Conservation (phyloP, 2,888 invertebrate species). For the Mimumesa dahlbomi region DNA sequence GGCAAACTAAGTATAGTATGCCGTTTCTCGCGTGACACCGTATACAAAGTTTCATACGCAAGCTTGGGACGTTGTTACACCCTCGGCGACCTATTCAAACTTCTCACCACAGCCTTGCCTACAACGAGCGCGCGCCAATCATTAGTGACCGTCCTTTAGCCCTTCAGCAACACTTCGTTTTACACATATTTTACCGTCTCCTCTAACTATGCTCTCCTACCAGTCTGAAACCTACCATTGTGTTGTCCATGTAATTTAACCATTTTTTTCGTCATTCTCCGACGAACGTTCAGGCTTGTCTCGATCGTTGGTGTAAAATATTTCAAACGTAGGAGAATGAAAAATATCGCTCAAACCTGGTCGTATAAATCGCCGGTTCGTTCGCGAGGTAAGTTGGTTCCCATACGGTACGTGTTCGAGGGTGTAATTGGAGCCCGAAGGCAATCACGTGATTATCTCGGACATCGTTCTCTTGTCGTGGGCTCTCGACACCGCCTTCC, state of each 20-base stretch:
- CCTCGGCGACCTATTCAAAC: constrained; percentile 59
- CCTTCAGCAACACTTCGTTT: constrained; percentile 5
- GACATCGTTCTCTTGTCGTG: constrained; percentile 58
- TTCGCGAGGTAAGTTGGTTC: no score
- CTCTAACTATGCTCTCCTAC: no score
- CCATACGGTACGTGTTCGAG: constrained; percentile 31
- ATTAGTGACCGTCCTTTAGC: constrained; percentile 25
- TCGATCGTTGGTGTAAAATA: no score
- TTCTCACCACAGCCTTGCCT: constrained; percentile 43
- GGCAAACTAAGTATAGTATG: no score
- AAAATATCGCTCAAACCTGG: no score
- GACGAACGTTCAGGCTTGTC: no score
- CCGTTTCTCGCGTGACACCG: no score
- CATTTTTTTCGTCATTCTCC: no score
- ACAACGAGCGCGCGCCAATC: constrained; percentile 32
- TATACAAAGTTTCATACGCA: constrained; percentile 38
- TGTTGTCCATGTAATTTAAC: no score
- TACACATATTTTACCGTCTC: constrained; percentile 11
- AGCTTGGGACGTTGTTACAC: constrained; percentile 58
- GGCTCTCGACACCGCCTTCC: constrained; percentile 53
- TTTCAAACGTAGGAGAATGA: no score
- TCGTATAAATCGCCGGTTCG: no score
- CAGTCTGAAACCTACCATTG: no score
- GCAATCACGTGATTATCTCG: constrained; percentile 59
- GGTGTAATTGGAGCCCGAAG: constrained; percentile 48